Percentiles rank a stretch among this genome's conserved stretches.
Conservation (phyloP, 2,113 vertebrate species). For the Neogobius melanostomus region DNA sequence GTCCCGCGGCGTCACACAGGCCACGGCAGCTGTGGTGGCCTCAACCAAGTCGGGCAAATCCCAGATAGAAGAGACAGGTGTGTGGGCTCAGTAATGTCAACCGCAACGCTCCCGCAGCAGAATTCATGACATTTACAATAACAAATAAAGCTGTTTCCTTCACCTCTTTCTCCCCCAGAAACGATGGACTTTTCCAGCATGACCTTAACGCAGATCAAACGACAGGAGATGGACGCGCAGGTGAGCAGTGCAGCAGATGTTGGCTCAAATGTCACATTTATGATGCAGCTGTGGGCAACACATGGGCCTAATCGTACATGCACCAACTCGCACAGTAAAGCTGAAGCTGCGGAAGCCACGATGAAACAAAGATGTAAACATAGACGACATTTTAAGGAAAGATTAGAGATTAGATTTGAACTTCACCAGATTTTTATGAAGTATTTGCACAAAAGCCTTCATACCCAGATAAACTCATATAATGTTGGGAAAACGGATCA, state of each 20-base stretch:
- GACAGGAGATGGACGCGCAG: slow-evolving; percentile 98
- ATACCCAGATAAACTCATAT: no score
- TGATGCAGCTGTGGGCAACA: not conserved
- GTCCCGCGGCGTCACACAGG: slow-evolving; percentile 89
- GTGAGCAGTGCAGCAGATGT: slow-evolving; percentile 63
- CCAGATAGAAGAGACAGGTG: slow-evolving; percentile 92
- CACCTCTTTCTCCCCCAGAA: slow-evolving; percentile 69
- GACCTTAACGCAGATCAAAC: slow-evolving; percentile 96
- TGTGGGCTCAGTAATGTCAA: slow-evolving; percentile 17
- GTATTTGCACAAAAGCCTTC: no score
- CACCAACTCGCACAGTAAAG: not conserved
- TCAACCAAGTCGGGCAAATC: slow-evolving; percentile 92
- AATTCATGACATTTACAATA: not conserved
- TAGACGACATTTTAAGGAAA: no score
- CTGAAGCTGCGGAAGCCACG: not conserved
- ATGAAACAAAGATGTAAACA: no score
- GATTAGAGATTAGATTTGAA: no score
- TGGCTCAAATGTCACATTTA: not conserved
- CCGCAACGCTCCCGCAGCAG: no score
- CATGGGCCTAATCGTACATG: not conserved
- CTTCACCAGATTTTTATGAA: no score
- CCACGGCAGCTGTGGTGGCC: slow-evolving; percentile 88
- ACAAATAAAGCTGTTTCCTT: not conserved
- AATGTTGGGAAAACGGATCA: no score
- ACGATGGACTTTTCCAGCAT: slow-evolving; percentile 96